phyloP scores from a whole-genome alignment of 2,888 invertebrate genomes.

The Nomada fabriciana region DNA sequence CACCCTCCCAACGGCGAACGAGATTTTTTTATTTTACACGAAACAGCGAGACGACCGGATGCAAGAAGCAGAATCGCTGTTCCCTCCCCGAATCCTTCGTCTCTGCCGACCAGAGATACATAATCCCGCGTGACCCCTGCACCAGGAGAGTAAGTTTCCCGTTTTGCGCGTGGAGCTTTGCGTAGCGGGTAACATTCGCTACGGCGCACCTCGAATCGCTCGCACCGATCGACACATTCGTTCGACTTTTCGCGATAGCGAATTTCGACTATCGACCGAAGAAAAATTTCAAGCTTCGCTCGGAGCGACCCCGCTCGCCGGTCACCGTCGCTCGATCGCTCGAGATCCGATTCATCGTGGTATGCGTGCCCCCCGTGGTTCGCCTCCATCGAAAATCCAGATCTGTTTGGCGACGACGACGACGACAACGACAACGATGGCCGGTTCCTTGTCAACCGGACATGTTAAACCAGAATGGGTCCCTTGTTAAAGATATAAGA shows the following conservation, averaged over 20 bases:
- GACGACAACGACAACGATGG: conserved; percentile 36
- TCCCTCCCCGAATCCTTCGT: background rate
- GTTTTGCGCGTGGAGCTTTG: no score
- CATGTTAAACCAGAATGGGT: conserved; percentile 60
- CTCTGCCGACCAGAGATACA: background rate
- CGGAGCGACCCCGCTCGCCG: conserved; percentile 11
- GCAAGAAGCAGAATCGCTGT: background rate
- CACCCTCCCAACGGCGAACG: conserved; percentile 42
- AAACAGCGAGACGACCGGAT: conserved; percentile 2
- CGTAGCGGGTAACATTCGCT: background rate
- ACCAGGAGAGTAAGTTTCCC: no score
- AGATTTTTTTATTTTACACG: conserved; percentile 23
- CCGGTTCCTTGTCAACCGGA: conserved; percentile 65
- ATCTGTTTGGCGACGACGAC: conserved; percentile 61
- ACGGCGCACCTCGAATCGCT: background rate
- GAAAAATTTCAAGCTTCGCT: background rate
- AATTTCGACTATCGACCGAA: background rate
- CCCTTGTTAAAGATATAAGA: conserved; percentile 43
- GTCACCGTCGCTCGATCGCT: conserved; percentile 62
- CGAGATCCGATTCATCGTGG: conserved; percentile 61
- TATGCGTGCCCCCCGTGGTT: conserved; percentile 65
- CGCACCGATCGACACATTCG: conserved; percentile 55
- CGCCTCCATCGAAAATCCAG: conserved; percentile 69
- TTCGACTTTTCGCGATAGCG: conserved; percentile 29
- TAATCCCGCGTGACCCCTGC: no score